Conservation (phyloP, 2,888 invertebrate species). For the Chalcis sispes region DNA sequence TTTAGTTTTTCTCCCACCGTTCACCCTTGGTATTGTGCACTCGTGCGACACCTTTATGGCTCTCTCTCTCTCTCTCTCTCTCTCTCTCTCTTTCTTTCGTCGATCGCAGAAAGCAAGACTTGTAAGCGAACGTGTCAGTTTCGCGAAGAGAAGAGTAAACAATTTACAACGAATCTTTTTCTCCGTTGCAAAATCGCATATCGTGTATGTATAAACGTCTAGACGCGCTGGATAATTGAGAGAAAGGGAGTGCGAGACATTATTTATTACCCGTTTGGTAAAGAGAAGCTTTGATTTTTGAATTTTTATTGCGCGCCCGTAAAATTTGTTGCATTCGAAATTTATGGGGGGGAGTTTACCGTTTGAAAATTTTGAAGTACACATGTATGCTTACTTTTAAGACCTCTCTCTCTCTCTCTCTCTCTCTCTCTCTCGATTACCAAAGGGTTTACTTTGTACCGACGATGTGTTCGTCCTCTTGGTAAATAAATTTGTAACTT, state of each 20-base stretch:
- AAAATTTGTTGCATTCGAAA: conserved; percentile 46
- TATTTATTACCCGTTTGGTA: conserved; percentile 39
- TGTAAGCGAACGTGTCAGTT: conserved; percentile 4
- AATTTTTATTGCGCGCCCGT: conserved; percentile 44
- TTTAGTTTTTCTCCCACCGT: conserved; percentile 35
- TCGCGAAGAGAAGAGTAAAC: conserved; percentile 19
- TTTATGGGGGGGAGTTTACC: conserved; percentile 34
- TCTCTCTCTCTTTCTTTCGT: too few species aligned
- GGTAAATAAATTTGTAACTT: not conserved
- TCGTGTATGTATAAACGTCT: too few species aligned
- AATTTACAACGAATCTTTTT: conserved; percentile 34
- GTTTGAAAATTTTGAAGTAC: conserved; percentile 20
- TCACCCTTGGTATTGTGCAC: conserved; percentile 24
- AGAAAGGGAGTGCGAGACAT: conserved; percentile 43
- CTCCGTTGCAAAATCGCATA: conserved; percentile 47
- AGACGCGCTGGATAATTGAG: conserved; percentile 45
- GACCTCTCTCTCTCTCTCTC: conserved; percentile 6
- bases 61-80: too few species aligned
- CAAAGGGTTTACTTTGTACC: conserved; percentile 2
- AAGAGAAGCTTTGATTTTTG: conserved; percentile 42
- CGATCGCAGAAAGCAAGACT: conserved; percentile 23
- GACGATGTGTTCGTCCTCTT: not conserved
- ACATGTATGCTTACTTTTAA: not conserved
- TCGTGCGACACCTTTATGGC: conserved; percentile 47
- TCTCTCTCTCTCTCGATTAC: not conserved